Conservation (phyloP, 2,113 vertebrate species). For the Budorcas taxicolor region DNA sequence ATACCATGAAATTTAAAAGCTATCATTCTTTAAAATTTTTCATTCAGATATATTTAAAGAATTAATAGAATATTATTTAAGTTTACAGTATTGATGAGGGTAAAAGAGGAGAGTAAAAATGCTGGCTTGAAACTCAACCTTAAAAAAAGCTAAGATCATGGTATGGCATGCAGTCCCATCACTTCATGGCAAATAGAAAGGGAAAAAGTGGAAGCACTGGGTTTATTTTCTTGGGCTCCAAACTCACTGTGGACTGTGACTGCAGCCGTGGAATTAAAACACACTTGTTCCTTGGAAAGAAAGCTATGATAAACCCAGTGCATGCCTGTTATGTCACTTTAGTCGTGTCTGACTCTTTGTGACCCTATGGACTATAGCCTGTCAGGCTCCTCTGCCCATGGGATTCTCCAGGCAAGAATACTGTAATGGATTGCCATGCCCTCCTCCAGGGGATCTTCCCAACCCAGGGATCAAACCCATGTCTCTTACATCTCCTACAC, state of each 20-base stretch:
- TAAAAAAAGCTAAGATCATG: neutral
- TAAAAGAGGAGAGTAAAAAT: neutral
- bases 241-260: neutral
- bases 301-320: neutral
- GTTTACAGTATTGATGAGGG: neutral
- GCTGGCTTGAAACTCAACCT: neutral
- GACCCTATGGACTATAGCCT: neutral
- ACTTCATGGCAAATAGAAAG: neutral
- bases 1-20: neutral
- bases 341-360: neutral
- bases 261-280: neutral
- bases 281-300: neutral
- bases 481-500: neutral
- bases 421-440: neutral
- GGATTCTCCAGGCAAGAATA: neutral
- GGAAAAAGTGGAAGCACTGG: neutral
- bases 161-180: neutral
- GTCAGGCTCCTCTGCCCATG: neutral
- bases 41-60: neutral
- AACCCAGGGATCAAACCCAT: neutral
- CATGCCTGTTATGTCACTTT: neutral
- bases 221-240: neutral
- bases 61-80: neutral
- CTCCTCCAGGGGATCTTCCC: neutral
- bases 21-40: neutral